Conservation (phyloP, 2,888 invertebrate genomes). For the Mesochorus sp. region DNA sequence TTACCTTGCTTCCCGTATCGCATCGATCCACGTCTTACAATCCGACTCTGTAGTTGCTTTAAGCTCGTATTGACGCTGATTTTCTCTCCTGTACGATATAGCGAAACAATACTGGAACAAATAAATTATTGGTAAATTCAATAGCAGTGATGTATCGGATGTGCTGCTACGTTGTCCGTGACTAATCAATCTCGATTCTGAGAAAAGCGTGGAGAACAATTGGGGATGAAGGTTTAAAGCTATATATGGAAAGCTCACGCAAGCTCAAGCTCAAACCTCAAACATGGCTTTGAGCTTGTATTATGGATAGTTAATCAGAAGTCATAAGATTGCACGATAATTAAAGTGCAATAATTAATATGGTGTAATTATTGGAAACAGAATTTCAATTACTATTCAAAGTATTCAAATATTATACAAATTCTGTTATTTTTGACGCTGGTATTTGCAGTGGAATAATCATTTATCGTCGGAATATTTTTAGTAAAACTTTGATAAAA, state of each 20-base stretch:
- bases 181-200: constrained; percentile 7
- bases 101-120: constrained; percentile 91
- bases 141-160: not conserved
- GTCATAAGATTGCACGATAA: too few relatives aligned
- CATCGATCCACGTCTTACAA: constrained; percentile 95
- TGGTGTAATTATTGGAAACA: too few relatives aligned
- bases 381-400: too few relatives aligned
- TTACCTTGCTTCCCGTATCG: constrained; percentile 94
- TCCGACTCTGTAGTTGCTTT: constrained; percentile 92
- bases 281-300: not conserved
- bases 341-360: too few relatives aligned
- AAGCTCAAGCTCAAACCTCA: not conserved
- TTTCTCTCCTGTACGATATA: constrained; percentile 93
- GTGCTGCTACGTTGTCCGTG: not conserved
- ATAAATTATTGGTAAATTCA: not conserved
- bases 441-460: too few relatives aligned
- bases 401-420: too few relatives aligned
- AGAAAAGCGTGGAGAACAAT: not conserved
- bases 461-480: too few relatives aligned
- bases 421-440: too few relatives aligned
- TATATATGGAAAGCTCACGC: constrained; percentile 1
- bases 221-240: not conserved
- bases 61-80: constrained; percentile 93
- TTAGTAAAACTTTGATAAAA: not conserved
- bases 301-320: too few relatives aligned